Evolutionary conservation across 2,113 vertebrate genomes (phyloP).

Genomic region (Pycnonotus jocosus): DNA sequence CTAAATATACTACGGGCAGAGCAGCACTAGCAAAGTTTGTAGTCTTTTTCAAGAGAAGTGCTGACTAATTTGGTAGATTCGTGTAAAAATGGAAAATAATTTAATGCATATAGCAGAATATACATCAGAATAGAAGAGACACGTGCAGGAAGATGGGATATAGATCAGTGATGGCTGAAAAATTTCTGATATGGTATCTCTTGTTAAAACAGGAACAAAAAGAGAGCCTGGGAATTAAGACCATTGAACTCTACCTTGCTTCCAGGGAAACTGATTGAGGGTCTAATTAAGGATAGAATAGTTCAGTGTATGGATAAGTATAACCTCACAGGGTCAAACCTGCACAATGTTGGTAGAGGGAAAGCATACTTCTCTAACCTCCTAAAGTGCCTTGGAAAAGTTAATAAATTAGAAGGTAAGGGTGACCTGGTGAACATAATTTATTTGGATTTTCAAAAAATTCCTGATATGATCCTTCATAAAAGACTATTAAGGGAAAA

Average conservation of each 20-base stretch:
- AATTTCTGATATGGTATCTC: background rate
- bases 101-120: background rate
- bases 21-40: background rate
- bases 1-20: background rate
- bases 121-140: background rate
- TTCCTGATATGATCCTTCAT: background rate
- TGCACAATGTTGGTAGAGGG: background rate
- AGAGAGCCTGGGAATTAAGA: background rate
- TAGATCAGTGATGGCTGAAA: background rate
- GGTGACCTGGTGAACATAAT: background rate
- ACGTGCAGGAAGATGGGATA: background rate
- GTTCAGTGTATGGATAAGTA: background rate
- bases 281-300: constrained; percentile 1
- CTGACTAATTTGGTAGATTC: background rate
- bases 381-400: constrained; percentile 2
- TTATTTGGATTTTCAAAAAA: constrained; percentile 11
- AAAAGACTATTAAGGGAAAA: background rate
- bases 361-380: background rate
- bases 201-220: background rate
- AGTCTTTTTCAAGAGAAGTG: background rate
- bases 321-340: constrained; percentile 14
- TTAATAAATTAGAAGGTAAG: constrained; percentile 39
- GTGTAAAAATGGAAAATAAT: background rate
- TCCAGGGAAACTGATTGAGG: background rate
- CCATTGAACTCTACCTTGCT: background rate